These are phyloP conservation scores for Laupala kohalensis DNA, from an alignment of 1,140 invertebrate genomes.

Conservation along the genomic window DNA sequence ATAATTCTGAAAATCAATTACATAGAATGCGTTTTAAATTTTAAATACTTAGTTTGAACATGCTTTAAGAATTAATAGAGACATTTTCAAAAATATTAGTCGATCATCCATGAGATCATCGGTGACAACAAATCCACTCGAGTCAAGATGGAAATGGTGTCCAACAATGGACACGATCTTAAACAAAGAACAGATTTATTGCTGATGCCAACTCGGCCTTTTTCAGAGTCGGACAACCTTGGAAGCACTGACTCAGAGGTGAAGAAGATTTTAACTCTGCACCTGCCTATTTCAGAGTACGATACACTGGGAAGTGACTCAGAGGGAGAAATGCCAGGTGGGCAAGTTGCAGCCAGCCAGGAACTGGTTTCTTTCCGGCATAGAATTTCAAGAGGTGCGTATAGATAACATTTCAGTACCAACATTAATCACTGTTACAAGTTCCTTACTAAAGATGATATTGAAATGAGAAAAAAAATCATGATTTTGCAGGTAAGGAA, in stretches of 20 bases:
- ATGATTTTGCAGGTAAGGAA: not conserved
- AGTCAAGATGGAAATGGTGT: not conserved
- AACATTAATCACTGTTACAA: not conserved
- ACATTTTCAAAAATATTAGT: too few relatives aligned
- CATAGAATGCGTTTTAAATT: too few relatives aligned
- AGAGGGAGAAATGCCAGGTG: slow-evolving; percentile 43
- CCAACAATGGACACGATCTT: not conserved
- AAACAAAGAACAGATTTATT: not conserved
- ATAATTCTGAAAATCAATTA: too few relatives aligned
- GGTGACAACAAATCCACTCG: too few relatives aligned
- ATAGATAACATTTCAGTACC: not conserved
- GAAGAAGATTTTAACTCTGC: slow-evolving; percentile 75
- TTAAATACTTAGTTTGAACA: too few relatives aligned
- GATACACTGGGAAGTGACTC: slow-evolving; percentile 63
- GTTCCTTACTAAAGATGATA: not conserved
- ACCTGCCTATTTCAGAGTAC: slow-evolving; percentile 79
- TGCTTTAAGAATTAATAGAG: too few relatives aligned
- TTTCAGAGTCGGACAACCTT: slow-evolving; percentile 74
- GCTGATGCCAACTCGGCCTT: slow-evolving; percentile 16
- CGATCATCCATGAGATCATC: too few relatives aligned
- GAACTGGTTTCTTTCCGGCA: slow-evolving; percentile 44
- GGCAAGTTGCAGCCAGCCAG: slow-evolving; percentile 28
- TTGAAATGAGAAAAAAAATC: not conserved
- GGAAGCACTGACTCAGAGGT: slow-evolving; percentile 74
- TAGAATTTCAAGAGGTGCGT: slow-evolving; percentile 36